phyloP scores from a whole-genome alignment of 2,797 vertebrate genomes.

The Acanthornis magna region DNA sequence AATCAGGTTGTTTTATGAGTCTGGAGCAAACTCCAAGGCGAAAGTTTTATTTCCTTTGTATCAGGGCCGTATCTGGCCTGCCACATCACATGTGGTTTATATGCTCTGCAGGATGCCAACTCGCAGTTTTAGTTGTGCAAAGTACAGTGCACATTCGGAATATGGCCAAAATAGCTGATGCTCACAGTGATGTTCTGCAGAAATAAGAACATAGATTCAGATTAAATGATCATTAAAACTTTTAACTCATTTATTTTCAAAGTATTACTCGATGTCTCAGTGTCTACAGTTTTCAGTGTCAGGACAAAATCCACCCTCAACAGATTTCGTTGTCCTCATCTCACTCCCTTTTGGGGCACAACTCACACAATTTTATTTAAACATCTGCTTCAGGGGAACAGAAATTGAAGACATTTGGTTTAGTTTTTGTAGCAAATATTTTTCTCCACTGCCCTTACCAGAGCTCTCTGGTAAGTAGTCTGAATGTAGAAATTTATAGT shows the following conservation, averaged over 20 bases:
- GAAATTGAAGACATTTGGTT: not conserved
- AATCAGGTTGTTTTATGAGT: not conserved
- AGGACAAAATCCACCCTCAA: not conserved
- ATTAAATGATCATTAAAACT: not conserved
- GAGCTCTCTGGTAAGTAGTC: not conserved
- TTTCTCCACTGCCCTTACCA: not conserved
- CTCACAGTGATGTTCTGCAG: not conserved
- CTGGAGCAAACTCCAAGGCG: constrained; percentile 10
- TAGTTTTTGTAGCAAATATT: not conserved
- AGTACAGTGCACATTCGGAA: not conserved
- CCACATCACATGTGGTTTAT: not conserved
- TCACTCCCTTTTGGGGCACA: not conserved
- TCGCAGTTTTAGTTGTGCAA: not conserved
- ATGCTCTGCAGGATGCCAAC: not conserved
- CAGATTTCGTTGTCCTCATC: not conserved
- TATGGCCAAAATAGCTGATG: not conserved
- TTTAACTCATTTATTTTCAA: not conserved
- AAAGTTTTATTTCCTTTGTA: not conserved
- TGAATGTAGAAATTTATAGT: not conserved
- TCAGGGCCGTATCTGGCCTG: not conserved
- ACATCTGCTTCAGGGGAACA: not conserved
- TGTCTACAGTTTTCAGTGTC: not conserved
- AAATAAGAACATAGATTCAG: not conserved
- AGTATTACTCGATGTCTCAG: not conserved
- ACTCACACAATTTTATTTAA: not conserved